Base-by-base conservation (phyloP, 1,140 invertebrate genomes). In the Drosophila ohnishii region DNA sequence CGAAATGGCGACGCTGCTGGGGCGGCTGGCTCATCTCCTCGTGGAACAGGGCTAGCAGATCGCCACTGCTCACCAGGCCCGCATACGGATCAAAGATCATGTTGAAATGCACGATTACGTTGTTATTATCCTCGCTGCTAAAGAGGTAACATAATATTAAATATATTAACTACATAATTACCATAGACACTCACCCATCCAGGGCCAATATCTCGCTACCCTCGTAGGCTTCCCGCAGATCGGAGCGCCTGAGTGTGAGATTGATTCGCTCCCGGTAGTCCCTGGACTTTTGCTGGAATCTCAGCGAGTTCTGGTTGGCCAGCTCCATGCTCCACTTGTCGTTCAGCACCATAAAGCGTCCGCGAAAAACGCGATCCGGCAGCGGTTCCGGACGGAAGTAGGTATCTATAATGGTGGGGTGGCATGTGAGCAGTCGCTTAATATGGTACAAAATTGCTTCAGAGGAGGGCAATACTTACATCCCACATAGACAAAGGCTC, bases 401-500 rank as follows among this genome's bases (percentile, higher is more conserved):
- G 79, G 95, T 95, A 88, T 97, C 96, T 97, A 93, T 25, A 37
- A 55, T 37, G 51, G 8, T 9, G 19, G 2, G 50, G 0, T 11
- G 5, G 11, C 6, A 35, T 25, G 32, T 39, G 9, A 57, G 10
- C 1, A 39, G 8, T 32, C 5, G 2, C 1, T n/a, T 32, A 1
- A 16, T 22, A 22, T 1, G 22, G 2, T 28, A 28, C 25, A 6
- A 28, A 28, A 28, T 28, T 28, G 5, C 5, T 28, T 28, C 25
- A 28, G 5, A 28, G 5, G 25, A 28, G 5, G 5, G 25, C 25
- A 28, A 28, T 28, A 28, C 84, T 87, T 93, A 97, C 97, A 96
- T 92, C 95, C 96, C 78, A 97, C 94, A 91, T 98, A 98, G 57
- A 98, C 95, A 47, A 96, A 95, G 42, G 96, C 94, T 13, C 96